Conservation (phyloP, 2,797 vertebrate species). For the Typhlichthys eigenmanni region DNA sequence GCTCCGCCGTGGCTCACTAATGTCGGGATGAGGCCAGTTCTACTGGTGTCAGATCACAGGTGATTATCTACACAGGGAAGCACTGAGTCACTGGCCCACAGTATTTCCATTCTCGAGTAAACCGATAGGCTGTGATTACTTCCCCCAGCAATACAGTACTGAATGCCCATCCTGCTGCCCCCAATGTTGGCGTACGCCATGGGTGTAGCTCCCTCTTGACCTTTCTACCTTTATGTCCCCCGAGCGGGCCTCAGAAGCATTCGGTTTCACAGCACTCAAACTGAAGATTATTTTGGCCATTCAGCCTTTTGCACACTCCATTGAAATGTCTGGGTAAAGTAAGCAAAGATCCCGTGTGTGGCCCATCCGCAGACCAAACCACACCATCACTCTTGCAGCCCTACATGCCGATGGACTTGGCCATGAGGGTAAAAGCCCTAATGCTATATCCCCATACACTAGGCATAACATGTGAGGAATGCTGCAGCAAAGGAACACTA, state of each 20-base stretch:
- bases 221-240: constrained; percentile 45
- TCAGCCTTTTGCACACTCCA: constrained; percentile 71
- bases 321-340: constrained; percentile 69
- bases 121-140: constrained; percentile 73
- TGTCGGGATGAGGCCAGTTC: constrained; percentile 33
- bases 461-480: constrained; percentile 28
- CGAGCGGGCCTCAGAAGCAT: constrained; percentile 44
- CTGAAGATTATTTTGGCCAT: constrained; percentile 57
- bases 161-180: constrained; percentile 45
- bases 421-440: constrained; percentile 33
- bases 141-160: constrained; percentile 59
- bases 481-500: constrained; percentile 33
- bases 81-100: constrained; percentile 57
- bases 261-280: constrained; percentile 62
- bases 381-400: constrained; percentile 74
- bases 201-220: constrained; percentile 47
- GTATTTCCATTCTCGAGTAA: constrained; percentile 71
- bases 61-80: constrained; percentile 61
- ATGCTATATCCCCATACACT: no score
- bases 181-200: constrained; percentile 44
- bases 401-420: constrained; percentile 60
- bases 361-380: constrained; percentile 71
- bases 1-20: constrained; percentile 61
- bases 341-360: constrained; percentile 78
- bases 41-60: constrained; percentile 57